Base-by-base conservation (phyloP, 2,888 invertebrate species). In the Chrysodeixis includens region DNA sequence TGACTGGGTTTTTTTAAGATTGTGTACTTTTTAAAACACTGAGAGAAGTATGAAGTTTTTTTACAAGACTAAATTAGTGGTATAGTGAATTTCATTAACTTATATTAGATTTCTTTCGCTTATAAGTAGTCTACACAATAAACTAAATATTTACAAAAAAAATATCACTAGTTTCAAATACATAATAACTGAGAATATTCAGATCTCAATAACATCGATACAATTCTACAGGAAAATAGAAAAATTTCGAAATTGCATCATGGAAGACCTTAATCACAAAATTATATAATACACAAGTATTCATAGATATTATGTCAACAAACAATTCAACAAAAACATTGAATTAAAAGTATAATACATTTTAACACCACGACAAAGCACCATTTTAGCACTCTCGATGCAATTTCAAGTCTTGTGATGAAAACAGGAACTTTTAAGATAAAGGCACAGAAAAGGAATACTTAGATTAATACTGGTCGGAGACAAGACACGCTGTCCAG, bases 381-480 rank as follows among this genome's bases (percentile, higher is more conserved):
- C 82, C 76, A 67, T 69, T 56, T 66, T 71, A 56, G 49, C 53
- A 71, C 44, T 60, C 54, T 59, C 7, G 69, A 79, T 74, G 71
- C 71, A 79, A 79, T 67, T 65, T 65, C 46, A 66, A 72, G 69
- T 78, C 78, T 79, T 84, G 83, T 81, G 79, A 85, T 85, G 80
- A 71, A 64, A 75, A 66, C 67, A 86, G 86, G 86, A 87, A 87
- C 87, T 83, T 77, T 71, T 69, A 61, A 80, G 61, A 76, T 68
- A 73, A 83, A 83, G 81, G 81, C 79, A 81, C 79, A 64, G 66
- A 30, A 71, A 71, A 76, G 62, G 54, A 76, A 76, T 78, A 83
- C 81, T 81, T 71, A 71, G 8, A 59, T 79, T 85, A 86, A 86
- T 85, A 86, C 86, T 86, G 86, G 71, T 71, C 51, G 74, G 72